Base-by-base conservation (phyloP, 1,140 invertebrate genomes). In the Stegodyphus dumicola region DNA sequence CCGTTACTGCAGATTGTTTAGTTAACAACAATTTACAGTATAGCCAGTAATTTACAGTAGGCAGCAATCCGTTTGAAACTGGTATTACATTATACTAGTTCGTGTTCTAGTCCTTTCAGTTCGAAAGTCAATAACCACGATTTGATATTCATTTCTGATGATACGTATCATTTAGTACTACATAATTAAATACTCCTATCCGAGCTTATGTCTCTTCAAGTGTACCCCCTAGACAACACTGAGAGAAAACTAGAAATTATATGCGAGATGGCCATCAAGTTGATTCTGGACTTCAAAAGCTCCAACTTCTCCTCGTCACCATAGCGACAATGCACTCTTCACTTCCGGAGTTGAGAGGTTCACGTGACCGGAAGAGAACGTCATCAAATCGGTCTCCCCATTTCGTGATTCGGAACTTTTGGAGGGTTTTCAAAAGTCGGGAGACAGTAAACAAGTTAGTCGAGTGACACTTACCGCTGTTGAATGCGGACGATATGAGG, bases 211-310 rank as follows among this genome's bases (percentile, higher is more conserved):
- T 17, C 18, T 49, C 15, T 65, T 18, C 6, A n/a, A 67, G 77
- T 18, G 60, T 65, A 52, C 33, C 48, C 51, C 77, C 9, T 6
- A 18, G 11, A 54, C 56, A 11, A 56, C 78, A 17, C 73, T 53
- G 73, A 48, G 52, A 60, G 9, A 81, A 73, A 73, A 73, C 69
- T 64, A 11, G 33, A 81, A 73, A 33, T 33, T 33, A 33, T 33
- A 33, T 33, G 33, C 33, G 33, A 33, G 3, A 33, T 1, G 51
- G 18, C 70, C 73, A 67, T 69, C 73, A 85, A 77, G 66, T 85
- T 76, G 81, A 85, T 77, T 69, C 60, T 76, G 81, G 73, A 85
- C 81, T 85, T 85, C 73, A 85, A 85, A 81, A 85, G 81, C 56
- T 52, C 60, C 69, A 71, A 66, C 11, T 65, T 17, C 66, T 9